Evolutionary conservation across 2,888 invertebrate genomes (phyloP), one percentile per base, ranked within the genome.

Genomic region (Platycheirus albimanus): DNA sequence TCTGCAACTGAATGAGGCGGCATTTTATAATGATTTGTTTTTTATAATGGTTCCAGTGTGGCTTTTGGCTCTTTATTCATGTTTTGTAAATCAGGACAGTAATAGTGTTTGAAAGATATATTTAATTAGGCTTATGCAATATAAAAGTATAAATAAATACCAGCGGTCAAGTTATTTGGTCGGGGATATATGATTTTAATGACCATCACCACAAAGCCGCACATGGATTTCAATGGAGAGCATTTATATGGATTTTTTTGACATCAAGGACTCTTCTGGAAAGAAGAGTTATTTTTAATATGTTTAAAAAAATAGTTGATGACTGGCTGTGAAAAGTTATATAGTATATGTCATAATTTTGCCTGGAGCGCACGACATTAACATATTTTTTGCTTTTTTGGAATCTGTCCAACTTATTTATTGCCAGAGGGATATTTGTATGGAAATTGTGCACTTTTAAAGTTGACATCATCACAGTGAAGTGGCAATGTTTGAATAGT

Each of bases 301-400:
- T 10, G 24, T 17, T 1, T 6, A 19, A 64, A 75, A 58, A 70
- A 52, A 75, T 54, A 6, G 64, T 49, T 56, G 64, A 76, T 63
- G 51, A 61, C 64, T 75, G 70, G 64, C 38, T 70, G 64, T 71
- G 78, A 78, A 78, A 66, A 66, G 75, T 74, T 75, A 54, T 54
- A 71, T 43, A n/a, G n/a, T n/a, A n/a, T 66, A 61, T 61, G 52
- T 47, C 64, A 81, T 70, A 71, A 71, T 81, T 81, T 61, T 74
- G 66, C 81, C 58, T 47, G 58, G 8, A 30, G 67, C 47, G 19
- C 52, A 33, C n/a, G 70, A 63, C 61, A 70, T 70, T 75, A 75
- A 52, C 54, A 70, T 61, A 80, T 58, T 64, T n/a, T 58, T 20
- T 20, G n/a, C 17, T 33, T 24, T n/a, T 51, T 76, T 81, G 81